phyloP scores from a whole-genome alignment of 2,113 vertebrate species.

The Thunnus maccoyii region DNA sequence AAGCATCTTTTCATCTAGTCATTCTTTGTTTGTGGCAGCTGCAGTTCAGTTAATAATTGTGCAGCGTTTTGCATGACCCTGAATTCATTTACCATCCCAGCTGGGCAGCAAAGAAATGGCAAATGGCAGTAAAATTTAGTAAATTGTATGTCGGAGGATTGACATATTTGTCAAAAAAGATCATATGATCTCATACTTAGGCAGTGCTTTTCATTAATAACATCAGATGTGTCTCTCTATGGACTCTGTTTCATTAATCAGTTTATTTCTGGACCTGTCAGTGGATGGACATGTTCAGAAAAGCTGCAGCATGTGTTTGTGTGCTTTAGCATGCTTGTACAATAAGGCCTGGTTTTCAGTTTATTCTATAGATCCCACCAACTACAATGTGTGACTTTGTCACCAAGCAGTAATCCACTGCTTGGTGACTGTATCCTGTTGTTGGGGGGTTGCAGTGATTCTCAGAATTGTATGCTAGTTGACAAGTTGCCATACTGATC shows the following conservation, averaged over 20 bases:
- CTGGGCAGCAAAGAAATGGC: not conserved
- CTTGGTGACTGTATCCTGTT: not conserved
- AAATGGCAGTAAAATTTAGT: not conserved
- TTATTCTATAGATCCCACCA: not conserved
- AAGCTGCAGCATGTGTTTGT: constrained; percentile 49
- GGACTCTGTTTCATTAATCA: not conserved
- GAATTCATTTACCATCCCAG: not conserved
- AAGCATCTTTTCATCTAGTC: not conserved
- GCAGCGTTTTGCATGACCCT: constrained; percentile 9
- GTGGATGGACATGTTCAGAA: not conserved
- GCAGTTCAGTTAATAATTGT: not conserved
- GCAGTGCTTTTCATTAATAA: not conserved
- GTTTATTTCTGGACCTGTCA: constrained; percentile 5
- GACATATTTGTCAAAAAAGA: not conserved
- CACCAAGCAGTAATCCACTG: not conserved
- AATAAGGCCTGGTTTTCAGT: constrained; percentile 5
- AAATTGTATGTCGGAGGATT: too few relatives aligned
- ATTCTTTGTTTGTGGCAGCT: not conserved
- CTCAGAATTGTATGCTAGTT: constrained; percentile 37
- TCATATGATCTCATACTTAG: not conserved
- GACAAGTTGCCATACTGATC: constrained; percentile 10
- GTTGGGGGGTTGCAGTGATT: not conserved
- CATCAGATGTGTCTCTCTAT: not conserved
- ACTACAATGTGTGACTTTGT: constrained; percentile 12
- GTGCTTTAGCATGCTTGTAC: constrained; percentile 34